Percentiles rank a stretch among this genome's conserved stretches.
Conservation (phyloP, 2,797 vertebrate species). For the Melanotaenia trifasciata region DNA sequence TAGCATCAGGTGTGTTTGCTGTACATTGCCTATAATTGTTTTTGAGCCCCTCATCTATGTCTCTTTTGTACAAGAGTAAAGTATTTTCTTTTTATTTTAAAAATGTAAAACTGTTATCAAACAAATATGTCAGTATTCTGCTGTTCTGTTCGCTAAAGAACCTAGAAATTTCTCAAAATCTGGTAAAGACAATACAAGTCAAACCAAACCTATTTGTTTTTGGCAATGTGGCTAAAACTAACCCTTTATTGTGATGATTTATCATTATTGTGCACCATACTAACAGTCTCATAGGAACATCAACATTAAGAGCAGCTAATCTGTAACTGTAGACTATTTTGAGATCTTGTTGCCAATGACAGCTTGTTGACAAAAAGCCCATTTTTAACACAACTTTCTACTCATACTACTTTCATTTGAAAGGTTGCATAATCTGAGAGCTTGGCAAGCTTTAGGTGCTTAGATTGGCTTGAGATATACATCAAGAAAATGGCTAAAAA, state of each 20-base stretch:
- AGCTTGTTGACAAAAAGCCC: neutral
- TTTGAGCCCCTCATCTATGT: too few species aligned
- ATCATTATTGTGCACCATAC: neutral
- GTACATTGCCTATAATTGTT: too few species aligned
- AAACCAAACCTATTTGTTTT: neutral
- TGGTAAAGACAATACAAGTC: neutral
- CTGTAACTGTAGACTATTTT: neutral
- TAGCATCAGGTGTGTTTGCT: neutral
- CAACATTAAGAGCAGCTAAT: neutral
- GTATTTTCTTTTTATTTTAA: neutral
- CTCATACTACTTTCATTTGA: constrained; percentile 18
- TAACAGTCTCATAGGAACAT: neutral
- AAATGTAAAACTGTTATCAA: neutral
- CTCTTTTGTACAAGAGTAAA: neutral
- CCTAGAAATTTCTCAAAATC: neutral
- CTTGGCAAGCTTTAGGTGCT: constrained; percentile 36
- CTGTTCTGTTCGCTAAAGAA: neutral
- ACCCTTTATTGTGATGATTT: neutral
- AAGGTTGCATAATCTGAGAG: constrained; percentile 35
- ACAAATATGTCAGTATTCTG: neutral
- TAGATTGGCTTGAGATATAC: constrained; percentile 34
- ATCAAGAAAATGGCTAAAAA: constrained; percentile 29
- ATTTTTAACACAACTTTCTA: constrained; percentile 11
- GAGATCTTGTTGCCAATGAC: neutral
- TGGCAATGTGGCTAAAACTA: neutral